These are phyloP conservation scores for Clamator glandarius DNA, from an alignment of 2,797 vertebrate species.

Conservation along the genomic window DNA sequence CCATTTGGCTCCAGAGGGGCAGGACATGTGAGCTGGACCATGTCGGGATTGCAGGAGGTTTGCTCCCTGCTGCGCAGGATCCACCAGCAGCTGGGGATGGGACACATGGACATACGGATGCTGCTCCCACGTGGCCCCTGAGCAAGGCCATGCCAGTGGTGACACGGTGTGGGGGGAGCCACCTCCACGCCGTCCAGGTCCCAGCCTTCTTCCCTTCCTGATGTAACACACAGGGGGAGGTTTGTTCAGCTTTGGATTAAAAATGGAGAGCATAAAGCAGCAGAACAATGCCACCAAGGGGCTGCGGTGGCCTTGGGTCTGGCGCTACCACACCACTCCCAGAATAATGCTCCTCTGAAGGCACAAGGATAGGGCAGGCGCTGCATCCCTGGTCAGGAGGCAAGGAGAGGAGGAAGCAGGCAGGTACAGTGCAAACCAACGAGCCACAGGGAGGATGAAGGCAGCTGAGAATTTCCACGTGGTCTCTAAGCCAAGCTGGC, in stretches of 20 bases:
- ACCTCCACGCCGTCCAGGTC: neutral
- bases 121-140: accelerated
- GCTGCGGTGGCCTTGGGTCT: neutral
- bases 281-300: neutral
- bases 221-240: neutral
- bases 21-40: neutral
- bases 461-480: neutral
- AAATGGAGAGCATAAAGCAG: neutral
- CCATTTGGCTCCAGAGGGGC: neutral
- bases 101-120: neutral
- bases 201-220: neutral
- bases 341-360: neutral
- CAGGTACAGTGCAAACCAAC: neutral
- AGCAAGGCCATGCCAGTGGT: neutral
- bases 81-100: neutral
- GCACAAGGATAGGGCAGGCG: neutral
- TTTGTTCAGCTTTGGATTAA: neutral
- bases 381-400: neutral
- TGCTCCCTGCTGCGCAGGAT: neutral
- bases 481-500: neutral
- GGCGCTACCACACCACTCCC: neutral
- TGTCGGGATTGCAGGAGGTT: neutral
- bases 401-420: neutral
- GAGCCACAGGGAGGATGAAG: neutral
- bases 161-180: neutral